phyloP scores from a whole-genome alignment of 2,888 invertebrate species.

The Hermodice carunculata region DNA sequence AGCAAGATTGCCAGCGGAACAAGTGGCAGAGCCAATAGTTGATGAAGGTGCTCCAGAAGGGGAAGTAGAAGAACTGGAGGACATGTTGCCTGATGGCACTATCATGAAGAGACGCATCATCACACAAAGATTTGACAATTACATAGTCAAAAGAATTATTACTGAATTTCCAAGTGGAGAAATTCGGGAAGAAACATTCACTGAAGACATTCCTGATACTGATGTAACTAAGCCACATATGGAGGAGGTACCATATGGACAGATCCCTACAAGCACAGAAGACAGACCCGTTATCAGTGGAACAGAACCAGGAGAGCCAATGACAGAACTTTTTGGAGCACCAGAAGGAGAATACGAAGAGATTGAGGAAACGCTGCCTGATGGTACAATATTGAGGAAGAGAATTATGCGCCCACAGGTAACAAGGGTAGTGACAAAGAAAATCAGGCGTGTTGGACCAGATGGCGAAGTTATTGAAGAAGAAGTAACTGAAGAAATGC shows the following conservation, averaged over 20 bases:
- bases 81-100: slow-evolving; percentile 55
- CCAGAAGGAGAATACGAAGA: slow-evolving; percentile 17
- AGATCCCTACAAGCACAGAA: no score
- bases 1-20: slow-evolving; percentile 15
- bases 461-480: slow-evolving; percentile 41
- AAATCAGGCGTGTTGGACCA: slow-evolving; percentile 35
- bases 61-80: slow-evolving; percentile 29
- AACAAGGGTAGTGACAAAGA: slow-evolving; percentile 22
- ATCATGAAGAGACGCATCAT: slow-evolving; percentile 44
- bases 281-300: neutral
- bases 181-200: slow-evolving; percentile 7
- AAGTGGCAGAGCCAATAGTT: slow-evolving; percentile 27
- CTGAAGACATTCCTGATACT: slow-evolving; percentile 17
- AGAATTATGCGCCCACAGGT: slow-evolving; percentile 45
- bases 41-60: slow-evolving; percentile 41
- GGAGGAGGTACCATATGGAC: no score
- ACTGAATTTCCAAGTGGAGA: neutral
- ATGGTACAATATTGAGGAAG: slow-evolving; percentile 53
- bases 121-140: neutral
- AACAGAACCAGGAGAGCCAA: neutral
- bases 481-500: slow-evolving; percentile 42
- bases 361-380: slow-evolving; percentile 50
- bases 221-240: no score
- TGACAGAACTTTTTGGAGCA: neutral
- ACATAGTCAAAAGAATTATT: neutral